Conservation (phyloP, 2,113 vertebrate genomes). For the Ranitomeya imitator region DNA sequence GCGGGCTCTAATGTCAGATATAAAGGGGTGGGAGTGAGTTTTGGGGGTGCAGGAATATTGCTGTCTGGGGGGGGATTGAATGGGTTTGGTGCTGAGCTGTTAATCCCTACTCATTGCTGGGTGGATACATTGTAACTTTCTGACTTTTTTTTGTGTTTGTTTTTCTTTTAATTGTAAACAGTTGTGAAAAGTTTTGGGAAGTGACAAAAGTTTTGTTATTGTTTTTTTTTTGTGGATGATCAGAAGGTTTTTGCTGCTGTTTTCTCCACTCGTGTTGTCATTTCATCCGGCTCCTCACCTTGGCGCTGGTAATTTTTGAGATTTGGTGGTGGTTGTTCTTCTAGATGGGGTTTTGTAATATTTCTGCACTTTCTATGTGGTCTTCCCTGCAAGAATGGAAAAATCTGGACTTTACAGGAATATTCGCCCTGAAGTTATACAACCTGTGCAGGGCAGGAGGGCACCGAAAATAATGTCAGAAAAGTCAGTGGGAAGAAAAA, state of each 20-base stretch:
- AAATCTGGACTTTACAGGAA: no score
- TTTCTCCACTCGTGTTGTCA: background rate
- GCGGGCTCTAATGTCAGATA: conserved; percentile 38
- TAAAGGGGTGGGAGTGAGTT: background rate
- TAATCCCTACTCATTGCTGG: background rate
- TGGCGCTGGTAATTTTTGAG: no score
- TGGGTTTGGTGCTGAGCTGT: background rate
- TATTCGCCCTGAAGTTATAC: no score
- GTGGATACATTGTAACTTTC: background rate
- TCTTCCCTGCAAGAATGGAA: no score
- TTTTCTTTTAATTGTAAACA: background rate
- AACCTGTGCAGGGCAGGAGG: no score
- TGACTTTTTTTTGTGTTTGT: no score
- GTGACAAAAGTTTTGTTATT: background rate
- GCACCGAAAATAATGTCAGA: no score
- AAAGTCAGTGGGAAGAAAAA: no score
- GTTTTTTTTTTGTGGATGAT: background rate
- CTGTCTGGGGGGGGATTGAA: conserved; percentile 15
- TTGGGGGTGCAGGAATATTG: conserved; percentile 13
- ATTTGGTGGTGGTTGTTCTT: no score
- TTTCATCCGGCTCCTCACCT: no score
- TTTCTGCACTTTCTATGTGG: no score
- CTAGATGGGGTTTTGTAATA: no score
- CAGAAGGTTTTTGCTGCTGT: background rate
- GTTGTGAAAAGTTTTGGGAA: background rate